Base-by-base conservation (phyloP, 2,797 vertebrate genomes). In the Thunnus albacares region DNA sequence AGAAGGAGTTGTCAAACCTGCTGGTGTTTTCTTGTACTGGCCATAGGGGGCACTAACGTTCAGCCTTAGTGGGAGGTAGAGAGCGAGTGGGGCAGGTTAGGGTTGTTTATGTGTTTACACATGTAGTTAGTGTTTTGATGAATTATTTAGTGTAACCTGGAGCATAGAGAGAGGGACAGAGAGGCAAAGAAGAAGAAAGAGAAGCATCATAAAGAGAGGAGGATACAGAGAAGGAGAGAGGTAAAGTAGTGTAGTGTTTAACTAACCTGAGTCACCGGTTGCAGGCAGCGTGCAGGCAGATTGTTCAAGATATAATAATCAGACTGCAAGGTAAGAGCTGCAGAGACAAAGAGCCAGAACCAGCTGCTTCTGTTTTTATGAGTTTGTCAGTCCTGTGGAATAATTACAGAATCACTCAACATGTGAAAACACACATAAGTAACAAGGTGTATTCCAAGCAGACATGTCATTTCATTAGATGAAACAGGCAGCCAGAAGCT, bases 11-110 rank as follows among this genome's bases (percentile, higher is more conserved):
- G 49, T 20, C 26, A 18, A 71, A 30, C 6, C 49, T 66, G 11
- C 43, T n/a, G 20, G 22, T 70, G 62, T 35, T 45, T 62, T 62
- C 72, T 12, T 52, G 6, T 47, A 20, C 6, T 1, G 9, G 77
- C 71, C 78, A 66, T 28, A 78, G 75, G 55, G 81, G 78, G 71
- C 78, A 24, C 22, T 73, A 20, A 66, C 6, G 56, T 49, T 73
- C 53, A 83, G 75, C 49, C 67, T 66, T 52, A 33, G 69, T 35
- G 28, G 56, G 22, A 49, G 43, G 49, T 2, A 8, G 38, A 63
- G 71, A 5, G 2, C 5, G 43, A 20, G 47, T 14, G 45, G 30
- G 43, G 26, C 24, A 51, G 22, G 26, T 14, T 24, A 9, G 41
- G n/a, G 26, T 51, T 53, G 61, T 73, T 79, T 38, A n/a, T 75